These are phyloP conservation scores for Drosophila parvula DNA, from an alignment of 1,140 invertebrate genomes.

Conservation along the genomic window DNA sequence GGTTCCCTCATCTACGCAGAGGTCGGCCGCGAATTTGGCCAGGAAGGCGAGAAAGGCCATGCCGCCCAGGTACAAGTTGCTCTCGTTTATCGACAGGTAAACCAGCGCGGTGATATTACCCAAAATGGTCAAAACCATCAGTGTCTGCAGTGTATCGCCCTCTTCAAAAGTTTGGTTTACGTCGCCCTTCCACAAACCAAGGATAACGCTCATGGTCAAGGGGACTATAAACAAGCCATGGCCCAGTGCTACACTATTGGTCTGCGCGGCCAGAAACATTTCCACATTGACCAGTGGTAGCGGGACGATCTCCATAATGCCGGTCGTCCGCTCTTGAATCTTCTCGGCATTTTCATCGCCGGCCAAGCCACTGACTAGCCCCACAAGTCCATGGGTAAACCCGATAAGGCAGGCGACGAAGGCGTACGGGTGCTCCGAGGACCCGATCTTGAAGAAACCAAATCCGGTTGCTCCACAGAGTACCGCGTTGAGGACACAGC, in stretches of 20 bases:
- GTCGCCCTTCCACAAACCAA: constrained; percentile 29
- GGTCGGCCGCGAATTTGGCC: constrained; percentile 61
- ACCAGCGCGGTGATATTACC: constrained; percentile 69
- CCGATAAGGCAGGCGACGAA: constrained; percentile 71
- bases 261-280: constrained; percentile 48
- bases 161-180: constrained; percentile 1
- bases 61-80: constrained; percentile 44
- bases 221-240: constrained; percentile 75
- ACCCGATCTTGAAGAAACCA: constrained; percentile 50
- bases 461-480: constrained; percentile 70
- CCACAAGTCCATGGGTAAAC: constrained; percentile 66
- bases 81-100: constrained; percentile 68
- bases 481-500: constrained; percentile 38
- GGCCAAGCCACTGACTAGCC: constrained; percentile 32
- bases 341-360: constrained; percentile 11
- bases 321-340: constrained; percentile 23
- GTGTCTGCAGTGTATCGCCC: constrained; percentile 7
- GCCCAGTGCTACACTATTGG: constrained; percentile 63
- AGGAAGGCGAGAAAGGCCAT: constrained; percentile 73
- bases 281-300: constrained; percentile 72
- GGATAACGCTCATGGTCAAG: constrained; percentile 51
- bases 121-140: constrained; percentile 67
- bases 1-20: constrained; percentile 9
- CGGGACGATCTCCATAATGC: constrained; percentile 62
- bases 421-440: constrained; percentile 66